Conservation (phyloP, 2,888 invertebrate species). For the Masnerella sp. region DNA sequence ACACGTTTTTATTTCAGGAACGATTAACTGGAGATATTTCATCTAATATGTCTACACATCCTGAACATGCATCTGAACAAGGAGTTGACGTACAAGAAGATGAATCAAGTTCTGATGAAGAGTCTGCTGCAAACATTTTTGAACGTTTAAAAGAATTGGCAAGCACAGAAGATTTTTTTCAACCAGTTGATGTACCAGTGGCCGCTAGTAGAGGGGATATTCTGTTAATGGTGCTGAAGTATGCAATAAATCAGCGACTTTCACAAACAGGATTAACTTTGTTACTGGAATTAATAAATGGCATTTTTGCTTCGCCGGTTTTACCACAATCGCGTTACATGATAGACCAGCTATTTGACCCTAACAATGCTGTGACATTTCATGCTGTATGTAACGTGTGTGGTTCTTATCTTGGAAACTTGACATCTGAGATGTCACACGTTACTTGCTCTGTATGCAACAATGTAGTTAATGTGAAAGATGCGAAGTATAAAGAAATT, state of each 20-base stretch:
- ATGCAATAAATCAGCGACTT: neutral
- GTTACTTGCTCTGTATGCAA: neutral
- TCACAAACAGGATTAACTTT: neutral
- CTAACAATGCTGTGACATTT: neutral
- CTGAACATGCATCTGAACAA: too few species aligned
- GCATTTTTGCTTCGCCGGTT: neutral
- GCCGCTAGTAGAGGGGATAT: neutral
- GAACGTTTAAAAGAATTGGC: neutral
- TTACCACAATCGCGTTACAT: conserved; percentile 11
- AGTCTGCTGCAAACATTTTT: neutral
- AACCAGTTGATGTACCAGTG: neutral
- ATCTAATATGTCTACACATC: too few species aligned
- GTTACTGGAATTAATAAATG: neutral
- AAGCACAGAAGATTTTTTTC: neutral
- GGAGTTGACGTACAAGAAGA: too few species aligned
- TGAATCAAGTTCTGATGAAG: neutral
- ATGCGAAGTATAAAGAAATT: neutral
- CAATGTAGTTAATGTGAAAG: neutral
- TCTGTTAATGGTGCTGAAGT: neutral
- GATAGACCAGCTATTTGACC: conserved; percentile 5
- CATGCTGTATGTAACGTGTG: neutral
- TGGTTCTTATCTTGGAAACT: neutral
- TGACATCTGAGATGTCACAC: neutral
- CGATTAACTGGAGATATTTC: too few species aligned
- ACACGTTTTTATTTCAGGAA: too few species aligned